Evolutionary conservation across 2,113 vertebrate genomes (phyloP).

Genomic region (Melanocharis versteri): DNA sequence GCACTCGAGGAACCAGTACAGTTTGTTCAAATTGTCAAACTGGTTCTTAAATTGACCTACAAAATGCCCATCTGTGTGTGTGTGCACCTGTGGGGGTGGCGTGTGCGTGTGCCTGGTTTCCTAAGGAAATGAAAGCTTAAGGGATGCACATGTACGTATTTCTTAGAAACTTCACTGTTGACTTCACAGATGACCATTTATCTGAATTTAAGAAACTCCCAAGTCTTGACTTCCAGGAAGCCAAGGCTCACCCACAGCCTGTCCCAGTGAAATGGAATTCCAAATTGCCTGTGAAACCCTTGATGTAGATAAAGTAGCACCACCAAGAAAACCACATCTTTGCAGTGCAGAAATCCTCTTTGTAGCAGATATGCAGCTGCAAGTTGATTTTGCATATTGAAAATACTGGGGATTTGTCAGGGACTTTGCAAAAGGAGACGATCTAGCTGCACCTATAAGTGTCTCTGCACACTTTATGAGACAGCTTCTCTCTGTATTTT

Average conservation of each 20-base stretch:
- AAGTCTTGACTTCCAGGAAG: not conserved
- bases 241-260: not conserved
- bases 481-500: not conserved
- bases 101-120: fast-evolving
- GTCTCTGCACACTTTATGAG: not conserved
- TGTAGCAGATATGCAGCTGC: not conserved
- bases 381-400: not conserved
- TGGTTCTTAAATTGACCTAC: not conserved
- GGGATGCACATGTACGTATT: not conserved
- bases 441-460: not conserved
- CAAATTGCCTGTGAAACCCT: not conserved
- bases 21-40: not conserved
- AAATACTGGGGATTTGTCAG: not conserved
- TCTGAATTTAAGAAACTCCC: not conserved
- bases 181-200: not conserved
- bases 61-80: not conserved
- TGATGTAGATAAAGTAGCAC: not conserved
- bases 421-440: not conserved
- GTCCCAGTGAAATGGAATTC: not conserved
- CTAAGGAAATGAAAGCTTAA: not conserved
- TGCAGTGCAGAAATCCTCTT: not conserved
- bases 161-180: not conserved
- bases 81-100: not conserved
- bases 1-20: not conserved
- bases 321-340: not conserved